These are phyloP conservation scores for Paracentrotus lividus DNA, from an alignment of 53 echinoderm and acorn worm species.

Conservation along the genomic window DNA sequence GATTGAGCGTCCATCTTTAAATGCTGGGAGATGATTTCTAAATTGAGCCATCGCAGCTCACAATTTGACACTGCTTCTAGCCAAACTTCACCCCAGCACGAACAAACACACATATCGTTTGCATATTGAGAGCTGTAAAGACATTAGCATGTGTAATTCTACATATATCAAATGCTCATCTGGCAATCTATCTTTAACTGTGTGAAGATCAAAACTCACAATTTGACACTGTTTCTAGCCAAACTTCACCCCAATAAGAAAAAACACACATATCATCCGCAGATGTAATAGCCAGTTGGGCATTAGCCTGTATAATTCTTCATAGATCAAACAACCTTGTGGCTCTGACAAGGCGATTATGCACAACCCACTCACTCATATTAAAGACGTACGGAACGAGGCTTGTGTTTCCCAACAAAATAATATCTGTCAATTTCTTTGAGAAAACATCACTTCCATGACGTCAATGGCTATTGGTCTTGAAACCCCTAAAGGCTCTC, in stretches of 20 bases:
- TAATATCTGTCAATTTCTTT: background rate
- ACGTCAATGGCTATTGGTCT: slow-evolving; percentile 21
- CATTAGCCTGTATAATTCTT: too few relatives aligned
- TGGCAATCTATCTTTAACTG: slow-evolving; percentile 1
- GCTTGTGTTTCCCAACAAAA: slow-evolving; percentile 1
- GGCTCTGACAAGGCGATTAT: too few relatives aligned
- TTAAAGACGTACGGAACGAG: background rate
- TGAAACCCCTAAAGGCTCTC: background rate
- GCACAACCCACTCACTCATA: background rate
- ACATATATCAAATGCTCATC: too few relatives aligned
- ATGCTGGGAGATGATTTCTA: slow-evolving; percentile 24
- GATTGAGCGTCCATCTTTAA: slow-evolving; percentile 17
- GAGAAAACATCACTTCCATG: background rate
- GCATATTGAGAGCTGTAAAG: too few relatives aligned
- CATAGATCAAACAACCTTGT: too few relatives aligned
- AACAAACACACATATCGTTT: background rate
- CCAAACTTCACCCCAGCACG: slow-evolving; percentile 4
- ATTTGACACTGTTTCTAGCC: background rate
- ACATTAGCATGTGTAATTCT: too few relatives aligned
- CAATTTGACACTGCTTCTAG: slow-evolving; percentile 14
- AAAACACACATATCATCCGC: background rate
- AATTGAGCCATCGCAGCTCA: background rate
- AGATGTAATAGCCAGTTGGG: too few relatives aligned
- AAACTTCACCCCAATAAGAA: slow-evolving; percentile 2
- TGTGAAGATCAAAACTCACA: background rate